Conservation (phyloP, 1,140 invertebrate species). For the Anastatus disparis region DNA sequence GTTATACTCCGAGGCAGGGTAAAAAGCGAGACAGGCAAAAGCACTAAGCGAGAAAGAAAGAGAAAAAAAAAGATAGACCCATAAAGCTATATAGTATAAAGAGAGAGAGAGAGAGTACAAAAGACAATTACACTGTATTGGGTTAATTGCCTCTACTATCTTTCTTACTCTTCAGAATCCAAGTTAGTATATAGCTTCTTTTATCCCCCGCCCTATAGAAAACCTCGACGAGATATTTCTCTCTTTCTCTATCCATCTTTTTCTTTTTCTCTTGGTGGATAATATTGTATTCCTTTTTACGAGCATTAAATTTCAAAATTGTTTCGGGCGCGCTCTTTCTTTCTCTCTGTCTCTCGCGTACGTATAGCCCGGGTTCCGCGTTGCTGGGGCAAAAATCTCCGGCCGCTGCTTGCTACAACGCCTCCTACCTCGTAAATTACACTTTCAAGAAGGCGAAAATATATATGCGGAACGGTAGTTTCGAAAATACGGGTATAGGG, state of each 20-base stretch:
- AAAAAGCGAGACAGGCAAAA: too few relatives aligned
- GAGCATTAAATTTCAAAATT: constrained; percentile 49
- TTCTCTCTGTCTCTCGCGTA: too few relatives aligned
- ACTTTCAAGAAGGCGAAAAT: constrained; percentile 24
- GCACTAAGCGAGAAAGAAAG: constrained; percentile 31
- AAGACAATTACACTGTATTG: constrained; percentile 54
- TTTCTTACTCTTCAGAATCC: neutral
- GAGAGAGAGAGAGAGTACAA: constrained; percentile 41
- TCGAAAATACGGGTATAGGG: constrained; percentile 2
- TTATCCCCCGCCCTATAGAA: neutral
- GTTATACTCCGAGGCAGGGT: constrained; percentile 38
- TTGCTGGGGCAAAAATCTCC: constrained; percentile 17
- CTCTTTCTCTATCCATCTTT: neutral
- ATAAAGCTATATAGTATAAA: constrained; percentile 2
- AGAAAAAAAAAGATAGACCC: constrained; percentile 33
- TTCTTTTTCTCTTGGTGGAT: constrained; percentile 3
- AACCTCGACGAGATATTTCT: neutral
- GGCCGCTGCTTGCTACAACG: neutral
- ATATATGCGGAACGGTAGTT: constrained; percentile 17
- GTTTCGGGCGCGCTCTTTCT: constrained; percentile 21
- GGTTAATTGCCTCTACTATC: constrained; percentile 48
- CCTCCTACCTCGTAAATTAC: constrained; percentile 30
- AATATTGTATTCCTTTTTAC: constrained; percentile 49
- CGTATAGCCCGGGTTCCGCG: too few relatives aligned
- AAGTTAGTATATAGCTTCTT: too few relatives aligned